These are phyloP conservation scores for Brachionus asplanchnoidis DNA, from an alignment of 1,140 invertebrate species.

Conservation along the genomic window DNA sequence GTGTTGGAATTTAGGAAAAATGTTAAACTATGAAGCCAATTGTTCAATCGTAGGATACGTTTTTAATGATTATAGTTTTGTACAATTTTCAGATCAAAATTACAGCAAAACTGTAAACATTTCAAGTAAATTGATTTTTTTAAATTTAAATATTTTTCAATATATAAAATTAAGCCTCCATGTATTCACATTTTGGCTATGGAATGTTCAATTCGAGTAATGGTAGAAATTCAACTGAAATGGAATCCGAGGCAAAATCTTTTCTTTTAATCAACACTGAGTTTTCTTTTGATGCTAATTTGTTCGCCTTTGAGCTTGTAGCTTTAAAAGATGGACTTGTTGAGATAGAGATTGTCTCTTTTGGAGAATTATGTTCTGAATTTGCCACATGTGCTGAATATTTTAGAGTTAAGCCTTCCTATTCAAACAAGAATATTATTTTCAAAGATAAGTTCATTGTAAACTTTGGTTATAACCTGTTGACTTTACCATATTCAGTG, in stretches of 20 bases:
- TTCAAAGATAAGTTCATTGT: background rate
- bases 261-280: background rate
- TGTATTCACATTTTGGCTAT: background rate
- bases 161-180: too few species aligned
- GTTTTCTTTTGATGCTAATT: background rate
- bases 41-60: background rate
- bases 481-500: background rate
- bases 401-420: background rate
- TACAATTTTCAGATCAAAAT: background rate
- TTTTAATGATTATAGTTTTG: background rate
- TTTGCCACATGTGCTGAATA: background rate
- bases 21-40: background rate
- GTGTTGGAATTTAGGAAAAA: background rate
- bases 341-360: background rate
- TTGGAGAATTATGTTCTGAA: background rate
- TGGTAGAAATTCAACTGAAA: background rate
- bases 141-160: too few species aligned
- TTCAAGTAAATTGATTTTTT: background rate
- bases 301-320: background rate
- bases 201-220: background rate
- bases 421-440: background rate
- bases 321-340: background rate
- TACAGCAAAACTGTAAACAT: background rate
- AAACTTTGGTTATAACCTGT: background rate
- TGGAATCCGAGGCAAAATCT: background rate